Evolutionary conservation across 1,140 invertebrate species (phyloP).

Genomic region (Forficula auricularia): DNA sequence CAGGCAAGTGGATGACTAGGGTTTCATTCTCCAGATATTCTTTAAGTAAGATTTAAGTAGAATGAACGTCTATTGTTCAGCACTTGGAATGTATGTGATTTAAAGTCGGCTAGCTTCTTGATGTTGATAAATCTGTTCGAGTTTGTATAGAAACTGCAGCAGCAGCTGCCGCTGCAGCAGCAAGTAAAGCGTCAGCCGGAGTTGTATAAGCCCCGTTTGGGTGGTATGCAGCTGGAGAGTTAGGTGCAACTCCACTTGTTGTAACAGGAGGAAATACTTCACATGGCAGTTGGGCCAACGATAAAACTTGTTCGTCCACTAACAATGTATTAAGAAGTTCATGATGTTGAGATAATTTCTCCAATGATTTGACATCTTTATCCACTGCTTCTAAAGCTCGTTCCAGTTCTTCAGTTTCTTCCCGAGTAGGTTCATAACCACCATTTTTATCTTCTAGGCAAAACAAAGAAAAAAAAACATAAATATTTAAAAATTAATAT

Average conservation of each 20-base stretch:
- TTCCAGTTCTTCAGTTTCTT: constrained; percentile 68
- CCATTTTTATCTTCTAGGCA: constrained; percentile 48
- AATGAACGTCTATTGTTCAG: no score
- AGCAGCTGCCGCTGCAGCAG: no score
- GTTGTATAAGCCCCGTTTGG: no score
- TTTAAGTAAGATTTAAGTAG: no score
- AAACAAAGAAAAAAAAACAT: constrained; percentile 5
- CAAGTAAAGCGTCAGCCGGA: no score
- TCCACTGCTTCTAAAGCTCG: constrained; percentile 64
- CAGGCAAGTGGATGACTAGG: no score
- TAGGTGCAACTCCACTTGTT: not conserved
- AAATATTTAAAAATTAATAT: constrained; percentile 6
- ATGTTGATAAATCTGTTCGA: no score
- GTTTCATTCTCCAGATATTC: no score
- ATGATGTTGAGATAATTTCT: constrained; percentile 48
- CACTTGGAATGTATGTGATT: no score
- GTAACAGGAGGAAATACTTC: constrained; percentile 4
- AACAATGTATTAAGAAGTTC: constrained; percentile 28
- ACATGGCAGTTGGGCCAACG: constrained; percentile 10
- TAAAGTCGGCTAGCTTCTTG: no score
- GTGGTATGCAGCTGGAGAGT: no score
- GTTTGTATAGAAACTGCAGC: no score
- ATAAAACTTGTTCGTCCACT: constrained; percentile 12
- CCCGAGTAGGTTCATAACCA: constrained; percentile 49
- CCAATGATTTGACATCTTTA: constrained; percentile 54